Percentiles rank a stretch among this genome's conserved stretches.
Conservation (phyloP, 2,888 invertebrate species). For the Drosophila neotestacea region DNA sequence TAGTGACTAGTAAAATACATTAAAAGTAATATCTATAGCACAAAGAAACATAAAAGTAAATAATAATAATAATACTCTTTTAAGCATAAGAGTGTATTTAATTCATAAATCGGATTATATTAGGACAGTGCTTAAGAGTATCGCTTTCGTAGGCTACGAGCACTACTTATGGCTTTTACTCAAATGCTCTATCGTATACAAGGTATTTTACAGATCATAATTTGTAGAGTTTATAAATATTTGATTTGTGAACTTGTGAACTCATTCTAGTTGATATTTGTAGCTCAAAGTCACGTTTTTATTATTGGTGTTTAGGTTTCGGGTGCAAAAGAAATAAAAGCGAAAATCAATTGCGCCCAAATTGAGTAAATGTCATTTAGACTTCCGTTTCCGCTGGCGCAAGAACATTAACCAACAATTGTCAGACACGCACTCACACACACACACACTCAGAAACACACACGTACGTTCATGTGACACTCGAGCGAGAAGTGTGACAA, state of each 20-base stretch:
- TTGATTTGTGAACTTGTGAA: constrained; percentile 18
- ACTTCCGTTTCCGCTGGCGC: constrained; percentile 61
- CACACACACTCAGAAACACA: constrained; percentile 15
- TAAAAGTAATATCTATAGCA: no score
- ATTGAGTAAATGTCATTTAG: constrained; percentile 73
- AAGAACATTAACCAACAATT: constrained; percentile 73
- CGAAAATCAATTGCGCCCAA: constrained; percentile 67
- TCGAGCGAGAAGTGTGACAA: constrained; percentile 63
- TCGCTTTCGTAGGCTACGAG: no score
- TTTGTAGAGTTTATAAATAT: not conserved
- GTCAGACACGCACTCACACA: constrained; percentile 45
- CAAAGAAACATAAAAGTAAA: no score
- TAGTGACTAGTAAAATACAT: no score
- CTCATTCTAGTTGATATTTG: constrained; percentile 10
- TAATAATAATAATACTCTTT: no score
- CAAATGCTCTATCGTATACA: no score
- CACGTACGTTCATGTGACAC: constrained; percentile 27
- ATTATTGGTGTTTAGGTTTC: constrained; percentile 23
- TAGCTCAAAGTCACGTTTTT: constrained; percentile 64
- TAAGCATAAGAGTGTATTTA: no score
- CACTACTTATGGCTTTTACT: no score
- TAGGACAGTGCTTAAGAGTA: no score
- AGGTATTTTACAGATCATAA: not conserved
- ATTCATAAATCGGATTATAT: no score
- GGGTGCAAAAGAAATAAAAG: constrained; percentile 17